phyloP scores from a whole-genome alignment of 2,797 vertebrate genomes.

The Semotilus atromaculatus region DNA sequence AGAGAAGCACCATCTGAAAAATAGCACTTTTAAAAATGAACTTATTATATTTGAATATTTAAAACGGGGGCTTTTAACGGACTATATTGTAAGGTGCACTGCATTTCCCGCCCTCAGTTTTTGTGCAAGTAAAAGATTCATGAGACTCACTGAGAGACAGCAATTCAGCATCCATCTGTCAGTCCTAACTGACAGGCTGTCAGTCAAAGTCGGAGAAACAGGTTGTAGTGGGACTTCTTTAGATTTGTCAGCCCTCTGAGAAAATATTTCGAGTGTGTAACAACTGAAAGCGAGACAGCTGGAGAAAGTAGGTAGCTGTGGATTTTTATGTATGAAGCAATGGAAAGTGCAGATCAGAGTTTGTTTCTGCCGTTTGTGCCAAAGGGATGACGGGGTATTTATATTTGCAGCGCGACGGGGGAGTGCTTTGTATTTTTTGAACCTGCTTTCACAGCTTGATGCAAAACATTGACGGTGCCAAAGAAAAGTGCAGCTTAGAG shows the following conservation, averaged over 20 bases:
- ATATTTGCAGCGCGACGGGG: constrained; percentile 34
- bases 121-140: constrained; percentile 26
- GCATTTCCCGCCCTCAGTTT: not conserved
- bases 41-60: constrained; percentile 23
- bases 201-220: constrained; percentile 30
- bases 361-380: constrained; percentile 44
- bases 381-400: constrained; percentile 47
- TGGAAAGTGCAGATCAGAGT: constrained; percentile 47
- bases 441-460: constrained; percentile 35
- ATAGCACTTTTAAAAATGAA: constrained; percentile 12
- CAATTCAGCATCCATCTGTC: constrained; percentile 41
- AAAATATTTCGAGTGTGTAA: constrained; percentile 42
- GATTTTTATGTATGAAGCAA: constrained; percentile 35
- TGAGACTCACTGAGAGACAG: constrained; percentile 32
- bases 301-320: constrained; percentile 37
- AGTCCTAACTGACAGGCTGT: constrained; percentile 49
- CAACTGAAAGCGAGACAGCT: constrained; percentile 38
- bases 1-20: constrained; percentile 12
- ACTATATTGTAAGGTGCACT: not conserved
- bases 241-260: constrained; percentile 39
- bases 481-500: constrained; percentile 42
- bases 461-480: constrained; percentile 44
- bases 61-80: constrained; percentile 3
- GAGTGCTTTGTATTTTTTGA: constrained; percentile 35
- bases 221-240: constrained; percentile 39